Base-by-base conservation (phyloP, 2,113 vertebrate species). In the Calidris pugnax region DNA sequence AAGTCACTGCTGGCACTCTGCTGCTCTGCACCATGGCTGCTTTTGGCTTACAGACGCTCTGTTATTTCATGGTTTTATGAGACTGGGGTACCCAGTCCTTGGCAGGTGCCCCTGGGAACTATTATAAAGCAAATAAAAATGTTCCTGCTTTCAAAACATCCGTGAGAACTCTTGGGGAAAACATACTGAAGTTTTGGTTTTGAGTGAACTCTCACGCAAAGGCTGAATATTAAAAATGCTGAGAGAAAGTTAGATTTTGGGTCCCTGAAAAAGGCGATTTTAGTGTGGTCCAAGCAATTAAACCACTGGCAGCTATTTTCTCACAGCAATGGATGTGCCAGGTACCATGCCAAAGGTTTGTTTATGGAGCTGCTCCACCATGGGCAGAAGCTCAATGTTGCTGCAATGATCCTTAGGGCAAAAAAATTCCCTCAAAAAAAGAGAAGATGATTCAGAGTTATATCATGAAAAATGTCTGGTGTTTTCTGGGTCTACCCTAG, bases 21-120 rank as follows among this genome's bases (percentile, higher is more conserved):
- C 63, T 96, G 41, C 45, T 85, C 41, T 51, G 89, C 30, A 47
- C 35, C 0, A 0, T 1, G 1, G 11, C 35, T 92, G 13, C 3
- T 72, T 90, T 90, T 90, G 1, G 1, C 62, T 85, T 85, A 68
- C 45, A 93, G 43, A 24, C 3, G 3, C 21, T 78, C 53, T 72
- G 51, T 37, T 90, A 3, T 82, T 95, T 96, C 62, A 66, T 85
- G 56, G 12, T 94, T 87, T 96, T 93, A 85, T 87, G 77, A 91
- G 48, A 89, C 23, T 1, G 4, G 45, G 37, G 32, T 83, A 76
- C 16, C 33, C 14, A 69, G 35, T 43, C 27, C 26, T 89, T 92
- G 74, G 84, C 39, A 68, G 8, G 23, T 82, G 37, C 19, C 72
- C 45, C 51, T 94, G 66, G 39, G 66, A 95, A 45, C 19, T 62